These are phyloP conservation scores for Drosophila dunni DNA, from an alignment of 1,140 invertebrate genomes.

Conservation along the genomic window DNA sequence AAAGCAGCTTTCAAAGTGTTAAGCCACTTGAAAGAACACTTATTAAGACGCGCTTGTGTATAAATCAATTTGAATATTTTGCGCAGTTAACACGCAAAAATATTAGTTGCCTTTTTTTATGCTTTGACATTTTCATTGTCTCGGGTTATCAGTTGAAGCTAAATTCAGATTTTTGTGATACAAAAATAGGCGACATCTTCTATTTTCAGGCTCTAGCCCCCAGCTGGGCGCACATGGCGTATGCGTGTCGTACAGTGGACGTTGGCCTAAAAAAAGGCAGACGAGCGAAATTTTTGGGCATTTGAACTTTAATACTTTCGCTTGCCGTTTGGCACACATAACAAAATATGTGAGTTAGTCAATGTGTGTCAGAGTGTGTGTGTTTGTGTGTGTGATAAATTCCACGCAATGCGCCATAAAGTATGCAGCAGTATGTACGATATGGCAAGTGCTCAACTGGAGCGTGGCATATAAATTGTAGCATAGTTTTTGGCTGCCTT, in stretches of 20 bases:
- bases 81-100: neutral
- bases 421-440: conserved; percentile 30
- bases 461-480: conserved; percentile 49
- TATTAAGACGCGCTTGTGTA: neutral
- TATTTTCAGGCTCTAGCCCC: conserved; percentile 15
- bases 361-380: conserved; percentile 4
- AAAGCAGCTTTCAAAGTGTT: too few species aligned
- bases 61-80: neutral
- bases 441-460: conserved; percentile 45
- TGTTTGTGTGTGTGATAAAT: conserved; percentile 33
- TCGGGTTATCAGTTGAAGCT: neutral
- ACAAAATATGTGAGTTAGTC: neutral
- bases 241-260: conserved; percentile 24
- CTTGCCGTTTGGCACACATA: conserved; percentile 20
- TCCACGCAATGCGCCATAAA: conserved; percentile 51
- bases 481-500: conserved; percentile 36
- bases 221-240: conserved; percentile 10
- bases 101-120: neutral
- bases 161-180: conserved; percentile 15
- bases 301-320: conserved; percentile 50
- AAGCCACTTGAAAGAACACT: too few species aligned
- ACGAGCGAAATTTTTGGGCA: conserved; percentile 11
- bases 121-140: conserved; percentile 8
- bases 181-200: conserved; percentile 29
- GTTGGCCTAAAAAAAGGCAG: conserved; percentile 11